Evolutionary conservation across 2,888 invertebrate genomes (phyloP).

Genomic region (Nudaria mundana): DNA sequence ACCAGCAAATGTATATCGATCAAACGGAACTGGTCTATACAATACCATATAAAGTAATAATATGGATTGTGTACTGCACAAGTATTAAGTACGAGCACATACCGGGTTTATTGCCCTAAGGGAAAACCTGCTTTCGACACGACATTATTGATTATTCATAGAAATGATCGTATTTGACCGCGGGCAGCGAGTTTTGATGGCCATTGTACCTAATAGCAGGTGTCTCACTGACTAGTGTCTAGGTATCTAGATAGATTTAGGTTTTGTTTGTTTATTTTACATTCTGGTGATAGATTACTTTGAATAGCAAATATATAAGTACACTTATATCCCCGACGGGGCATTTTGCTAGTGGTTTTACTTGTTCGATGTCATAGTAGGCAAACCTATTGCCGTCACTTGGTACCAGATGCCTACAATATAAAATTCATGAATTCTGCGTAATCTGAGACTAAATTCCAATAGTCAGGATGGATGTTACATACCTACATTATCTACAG

Average conservation of each 20-base stretch:
- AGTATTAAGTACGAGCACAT: too few species aligned
- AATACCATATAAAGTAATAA: slow-evolving; percentile 14
- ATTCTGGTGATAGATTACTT: too few species aligned
- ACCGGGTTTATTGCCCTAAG: slow-evolving; percentile 46
- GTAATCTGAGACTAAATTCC: too few species aligned
- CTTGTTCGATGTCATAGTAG: too few species aligned
- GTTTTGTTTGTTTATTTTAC: slow-evolving; percentile 10
- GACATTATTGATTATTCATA: slow-evolving; percentile 53
- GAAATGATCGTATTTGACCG: slow-evolving; percentile 26
- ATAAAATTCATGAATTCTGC: too few species aligned
- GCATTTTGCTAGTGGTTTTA: too few species aligned
- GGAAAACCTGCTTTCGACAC: slow-evolving; percentile 51
- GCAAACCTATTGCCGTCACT: too few species aligned
- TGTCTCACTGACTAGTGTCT: slow-evolving; percentile 6
- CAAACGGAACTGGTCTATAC: slow-evolving; percentile 18
- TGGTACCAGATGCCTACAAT: too few species aligned
- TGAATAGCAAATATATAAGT: too few species aligned
- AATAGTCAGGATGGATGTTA: too few species aligned
- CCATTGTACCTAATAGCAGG: slow-evolving; percentile 30
- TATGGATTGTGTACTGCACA: slow-evolving; percentile 1
- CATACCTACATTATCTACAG: too few species aligned
- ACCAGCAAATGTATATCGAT: slow-evolving; percentile 2
- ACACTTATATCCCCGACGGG: too few species aligned
- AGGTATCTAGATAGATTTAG: slow-evolving; percentile 6
- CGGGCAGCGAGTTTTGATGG: slow-evolving; percentile 15